Percentiles rank a stretch among this genome's conserved stretches.
phyloP scores from a whole-genome alignment of 2,888 invertebrate species.

The Trachelus stipa region DNA sequence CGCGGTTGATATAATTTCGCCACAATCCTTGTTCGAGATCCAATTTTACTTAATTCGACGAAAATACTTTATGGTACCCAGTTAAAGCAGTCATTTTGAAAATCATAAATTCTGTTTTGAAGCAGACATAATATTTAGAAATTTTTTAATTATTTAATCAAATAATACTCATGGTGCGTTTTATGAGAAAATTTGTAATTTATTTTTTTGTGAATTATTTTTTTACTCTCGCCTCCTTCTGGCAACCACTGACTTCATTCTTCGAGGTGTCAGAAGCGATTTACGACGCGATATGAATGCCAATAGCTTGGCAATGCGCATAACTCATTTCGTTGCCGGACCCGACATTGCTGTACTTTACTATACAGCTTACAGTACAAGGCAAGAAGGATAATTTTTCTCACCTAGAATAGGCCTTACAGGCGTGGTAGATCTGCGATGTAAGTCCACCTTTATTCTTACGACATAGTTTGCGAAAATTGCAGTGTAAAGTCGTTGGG shows the following conservation, averaged over 20 bases:
- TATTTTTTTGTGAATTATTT: not conserved
- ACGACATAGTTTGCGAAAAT: not conserved
- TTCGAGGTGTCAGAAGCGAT: slow-evolving; percentile 50
- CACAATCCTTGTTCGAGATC: not conserved
- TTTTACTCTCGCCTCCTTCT: slow-evolving; percentile 16
- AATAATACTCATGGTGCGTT: not conserved
- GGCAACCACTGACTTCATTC: slow-evolving; percentile 58
- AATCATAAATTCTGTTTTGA: not conserved
- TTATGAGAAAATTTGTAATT: not conserved
- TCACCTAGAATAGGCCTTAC: not conserved
- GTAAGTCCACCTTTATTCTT: not conserved
- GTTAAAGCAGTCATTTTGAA: not conserved
- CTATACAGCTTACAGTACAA: not conserved
- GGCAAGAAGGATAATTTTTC: not conserved
- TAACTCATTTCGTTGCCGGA: slow-evolving; percentile 10
- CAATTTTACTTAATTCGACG: not conserved
- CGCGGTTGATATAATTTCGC: not conserved
- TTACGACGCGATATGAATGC: slow-evolving; percentile 48
- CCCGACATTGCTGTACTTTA: not conserved
- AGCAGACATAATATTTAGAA: not conserved
- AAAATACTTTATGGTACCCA: not conserved
- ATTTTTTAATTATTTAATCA: not conserved
- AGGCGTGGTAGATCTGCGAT: not conserved
- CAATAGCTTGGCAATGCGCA: slow-evolving; percentile 9
- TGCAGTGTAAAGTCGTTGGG: not conserved